Conservation (phyloP, 2,113 vertebrate species). For the Heterocephalus glaber region DNA sequence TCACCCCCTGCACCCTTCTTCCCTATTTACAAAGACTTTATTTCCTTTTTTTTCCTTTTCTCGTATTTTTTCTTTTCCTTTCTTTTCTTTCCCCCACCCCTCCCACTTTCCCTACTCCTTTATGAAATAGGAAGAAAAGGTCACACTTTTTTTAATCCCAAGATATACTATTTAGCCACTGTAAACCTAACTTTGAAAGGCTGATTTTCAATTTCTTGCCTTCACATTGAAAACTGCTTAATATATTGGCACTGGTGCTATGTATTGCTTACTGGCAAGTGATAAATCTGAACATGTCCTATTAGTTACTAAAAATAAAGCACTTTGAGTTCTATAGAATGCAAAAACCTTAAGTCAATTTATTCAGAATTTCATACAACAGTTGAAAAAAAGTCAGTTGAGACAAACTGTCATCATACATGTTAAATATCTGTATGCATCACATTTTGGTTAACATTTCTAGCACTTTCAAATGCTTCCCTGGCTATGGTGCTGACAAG, state of each 20-base stretch:
- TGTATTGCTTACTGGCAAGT: background rate
- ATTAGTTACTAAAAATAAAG: background rate
- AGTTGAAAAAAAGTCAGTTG: background rate
- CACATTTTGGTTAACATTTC: constrained; percentile 34
- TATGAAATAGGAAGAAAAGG: no score
- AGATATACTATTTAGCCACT: background rate
- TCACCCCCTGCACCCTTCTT: no score
- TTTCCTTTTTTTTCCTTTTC: no score
- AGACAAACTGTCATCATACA: background rate
- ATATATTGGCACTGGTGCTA: background rate
- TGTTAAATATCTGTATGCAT: background rate
- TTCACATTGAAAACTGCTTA: background rate
- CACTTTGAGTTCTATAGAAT: background rate
- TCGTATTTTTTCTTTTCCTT: no score
- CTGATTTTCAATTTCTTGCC: background rate
- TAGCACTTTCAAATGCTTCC: constrained; percentile 22
- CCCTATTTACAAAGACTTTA: no score
- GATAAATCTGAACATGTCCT: background rate
- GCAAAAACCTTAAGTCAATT: background rate
- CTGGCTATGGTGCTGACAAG: background rate
- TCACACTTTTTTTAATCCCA: background rate
- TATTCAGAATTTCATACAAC: background rate
- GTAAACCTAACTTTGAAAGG: constrained; percentile 28
- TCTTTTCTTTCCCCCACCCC: no score
- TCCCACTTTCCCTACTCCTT: no score